Evolutionary conservation across 2,888 invertebrate genomes (phyloP).

Genomic region (Stenodera caucasica): DNA sequence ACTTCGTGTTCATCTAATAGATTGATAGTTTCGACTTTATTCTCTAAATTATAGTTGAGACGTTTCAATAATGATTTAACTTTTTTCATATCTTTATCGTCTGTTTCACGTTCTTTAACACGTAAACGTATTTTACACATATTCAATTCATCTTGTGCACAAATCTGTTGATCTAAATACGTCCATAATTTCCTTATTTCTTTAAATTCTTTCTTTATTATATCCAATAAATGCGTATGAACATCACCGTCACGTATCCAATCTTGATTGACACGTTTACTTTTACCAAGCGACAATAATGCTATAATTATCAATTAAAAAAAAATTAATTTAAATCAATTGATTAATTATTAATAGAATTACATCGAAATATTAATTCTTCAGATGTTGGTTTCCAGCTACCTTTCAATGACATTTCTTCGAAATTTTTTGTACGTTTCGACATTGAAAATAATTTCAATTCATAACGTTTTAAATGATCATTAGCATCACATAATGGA

Average conservation of each 20-base stretch:
- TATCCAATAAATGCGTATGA: slow-evolving; percentile 62
- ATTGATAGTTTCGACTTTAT: slow-evolving; percentile 51
- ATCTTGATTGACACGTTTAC: slow-evolving; percentile 47
- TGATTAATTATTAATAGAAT: slow-evolving; percentile 1
- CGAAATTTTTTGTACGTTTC: slow-evolving; percentile 53
- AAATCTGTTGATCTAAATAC: slow-evolving; percentile 52
- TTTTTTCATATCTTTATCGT: slow-evolving; percentile 25
- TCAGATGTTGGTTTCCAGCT: slow-evolving; percentile 65
- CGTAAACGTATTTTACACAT: slow-evolving; percentile 69
- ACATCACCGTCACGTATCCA: slow-evolving; percentile 57
- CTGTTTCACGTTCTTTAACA: slow-evolving; percentile 54
- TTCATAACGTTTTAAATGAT: slow-evolving; percentile 57
- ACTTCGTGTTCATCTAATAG: slow-evolving; percentile 54
- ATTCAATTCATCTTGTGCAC: slow-evolving; percentile 71
- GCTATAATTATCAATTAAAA: slow-evolving; percentile 44
- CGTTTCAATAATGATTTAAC: slow-evolving; percentile 41
- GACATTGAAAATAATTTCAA: slow-evolving; percentile 61
- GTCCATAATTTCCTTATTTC: slow-evolving; percentile 54
- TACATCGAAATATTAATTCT: slow-evolving; percentile 62
- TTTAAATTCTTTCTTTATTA: slow-evolving; percentile 67
- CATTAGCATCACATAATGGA: slow-evolving; percentile 56
- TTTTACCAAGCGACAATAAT: slow-evolving; percentile 53
- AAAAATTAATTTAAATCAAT: slow-evolving; percentile 6
- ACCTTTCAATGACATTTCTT: slow-evolving; percentile 60
- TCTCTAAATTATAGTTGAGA: slow-evolving; percentile 47